Conservation (phyloP, 1,140 invertebrate genomes). For the Bombus waltoni region DNA sequence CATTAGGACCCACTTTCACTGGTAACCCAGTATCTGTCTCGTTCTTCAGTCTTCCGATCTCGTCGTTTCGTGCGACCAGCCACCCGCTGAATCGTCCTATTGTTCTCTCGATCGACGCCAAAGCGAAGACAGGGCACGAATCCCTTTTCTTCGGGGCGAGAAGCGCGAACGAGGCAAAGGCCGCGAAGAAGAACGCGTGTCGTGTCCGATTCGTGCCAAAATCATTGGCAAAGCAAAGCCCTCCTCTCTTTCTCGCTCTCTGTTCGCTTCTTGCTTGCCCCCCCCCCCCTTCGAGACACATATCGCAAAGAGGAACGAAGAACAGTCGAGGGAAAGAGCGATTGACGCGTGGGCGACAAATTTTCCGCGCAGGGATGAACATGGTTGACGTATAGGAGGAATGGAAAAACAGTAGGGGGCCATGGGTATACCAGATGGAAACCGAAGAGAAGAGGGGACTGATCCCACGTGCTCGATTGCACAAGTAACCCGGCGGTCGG, state of each 20-base stretch:
- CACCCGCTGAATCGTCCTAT: neutral
- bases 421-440: neutral
- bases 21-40: no score
- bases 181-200: slow-evolving; percentile 42
- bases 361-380: neutral
- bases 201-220: slow-evolving; percentile 28
- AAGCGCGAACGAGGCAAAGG: slow-evolving; percentile 44
- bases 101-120: slow-evolving; percentile 12
- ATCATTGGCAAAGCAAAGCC: slow-evolving; percentile 2
- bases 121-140: neutral
- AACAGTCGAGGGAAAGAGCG: neutral
- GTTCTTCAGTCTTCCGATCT: no score
- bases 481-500: slow-evolving; percentile 71
- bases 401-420: neutral
- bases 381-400: neutral
- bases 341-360: slow-evolving; percentile 11
- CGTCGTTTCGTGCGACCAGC: neutral
- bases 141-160: slow-evolving; percentile 14
- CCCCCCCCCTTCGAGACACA: no score
- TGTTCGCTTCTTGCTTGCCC: neutral
- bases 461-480: slow-evolving; percentile 71
- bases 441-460: neutral
- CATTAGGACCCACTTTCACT: no score
- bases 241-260: neutral
- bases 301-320: neutral